These are phyloP conservation scores for Quadriops clusia DNA, from an alignment of 2,888 invertebrate species.

Conservation along the genomic window DNA sequence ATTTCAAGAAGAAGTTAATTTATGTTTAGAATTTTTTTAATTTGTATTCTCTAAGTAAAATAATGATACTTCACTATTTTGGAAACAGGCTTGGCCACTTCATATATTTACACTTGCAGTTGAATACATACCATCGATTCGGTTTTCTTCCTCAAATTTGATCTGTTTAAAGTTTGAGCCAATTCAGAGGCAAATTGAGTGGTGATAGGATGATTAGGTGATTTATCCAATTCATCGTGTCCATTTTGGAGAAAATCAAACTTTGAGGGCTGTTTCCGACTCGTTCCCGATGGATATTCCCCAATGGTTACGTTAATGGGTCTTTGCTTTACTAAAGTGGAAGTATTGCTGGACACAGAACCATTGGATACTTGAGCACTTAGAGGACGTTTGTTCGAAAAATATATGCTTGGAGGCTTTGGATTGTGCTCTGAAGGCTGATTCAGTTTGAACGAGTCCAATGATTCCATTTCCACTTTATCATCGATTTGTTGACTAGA, in stretches of 20 bases:
- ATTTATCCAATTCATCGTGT: conserved; percentile 26
- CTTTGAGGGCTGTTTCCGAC: conserved; percentile 53
- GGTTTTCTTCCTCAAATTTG: conserved; percentile 62
- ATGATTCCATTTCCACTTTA: conserved; percentile 60
- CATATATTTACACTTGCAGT: too few species aligned
- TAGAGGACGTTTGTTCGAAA: conserved; percentile 37
- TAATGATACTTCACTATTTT: too few species aligned
- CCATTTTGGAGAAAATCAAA: conserved; percentile 51
- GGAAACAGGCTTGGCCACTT: too few species aligned
- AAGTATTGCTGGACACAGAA: conserved; percentile 24
- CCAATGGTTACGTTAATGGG: conserved; percentile 60
- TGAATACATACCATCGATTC: conserved; percentile 47
- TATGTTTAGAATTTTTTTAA: too few species aligned
- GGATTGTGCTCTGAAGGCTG: conserved; percentile 49
- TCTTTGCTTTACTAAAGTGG: conserved; percentile 46
- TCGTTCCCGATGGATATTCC: conserved; percentile 49
- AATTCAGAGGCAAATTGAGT: conserved; percentile 63
- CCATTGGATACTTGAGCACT: conserved; percentile 23
- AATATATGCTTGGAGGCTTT: conserved; percentile 59
- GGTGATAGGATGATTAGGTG: conserved; percentile 40
- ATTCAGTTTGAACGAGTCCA: conserved; percentile 62
- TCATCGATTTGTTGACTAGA: conserved; percentile 33
- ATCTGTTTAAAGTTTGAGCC: conserved; percentile 61
- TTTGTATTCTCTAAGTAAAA: too few species aligned
- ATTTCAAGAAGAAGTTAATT: too few species aligned